phyloP scores from a whole-genome alignment of 1,140 invertebrate genomes.

The Drosophila parabipectinata region DNA sequence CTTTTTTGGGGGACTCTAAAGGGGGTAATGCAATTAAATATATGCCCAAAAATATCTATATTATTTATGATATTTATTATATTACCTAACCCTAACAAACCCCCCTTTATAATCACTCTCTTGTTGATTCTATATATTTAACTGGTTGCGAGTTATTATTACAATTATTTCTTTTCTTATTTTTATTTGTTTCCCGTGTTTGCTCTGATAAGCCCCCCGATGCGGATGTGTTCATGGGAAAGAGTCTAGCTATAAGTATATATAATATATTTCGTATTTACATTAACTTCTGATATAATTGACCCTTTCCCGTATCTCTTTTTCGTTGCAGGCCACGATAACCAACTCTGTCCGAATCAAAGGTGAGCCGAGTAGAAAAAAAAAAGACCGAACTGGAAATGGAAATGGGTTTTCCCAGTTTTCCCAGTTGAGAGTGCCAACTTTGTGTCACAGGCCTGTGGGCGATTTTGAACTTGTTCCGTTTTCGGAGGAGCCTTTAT shows the following conservation, averaged over 20 bases:
- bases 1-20: background rate
- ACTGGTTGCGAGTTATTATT: slow-evolving; percentile 19
- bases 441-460: slow-evolving; percentile 11
- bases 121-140: slow-evolving; percentile 10
- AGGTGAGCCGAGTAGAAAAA: slow-evolving; percentile 27
- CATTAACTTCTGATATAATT: slow-evolving; percentile 17
- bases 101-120: too few species aligned
- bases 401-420: slow-evolving; percentile 21
- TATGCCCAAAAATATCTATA: background rate
- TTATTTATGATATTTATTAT: too few species aligned
- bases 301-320: slow-evolving; percentile 16
- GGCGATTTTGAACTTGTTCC: slow-evolving; percentile 67
- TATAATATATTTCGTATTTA: slow-evolving; percentile 7
- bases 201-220: slow-evolving; percentile 46
- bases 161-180: slow-evolving; percentile 13
- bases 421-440: slow-evolving; percentile 31
- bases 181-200: slow-evolving; percentile 57
- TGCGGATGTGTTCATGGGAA: slow-evolving; percentile 16
- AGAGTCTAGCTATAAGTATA: slow-evolving; percentile 3
- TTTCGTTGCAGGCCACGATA: slow-evolving; percentile 41
- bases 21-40: background rate
- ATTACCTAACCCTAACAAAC: too few species aligned
- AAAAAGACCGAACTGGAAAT: background rate
- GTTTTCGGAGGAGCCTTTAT: slow-evolving; percentile 38
- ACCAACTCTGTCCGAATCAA: slow-evolving; percentile 40